A percentile compares a stretch with the other conserved stretches of the same genome.
phyloP scores from a whole-genome alignment of 2,888 invertebrate genomes.

The Drosophila paranaensis region DNA sequence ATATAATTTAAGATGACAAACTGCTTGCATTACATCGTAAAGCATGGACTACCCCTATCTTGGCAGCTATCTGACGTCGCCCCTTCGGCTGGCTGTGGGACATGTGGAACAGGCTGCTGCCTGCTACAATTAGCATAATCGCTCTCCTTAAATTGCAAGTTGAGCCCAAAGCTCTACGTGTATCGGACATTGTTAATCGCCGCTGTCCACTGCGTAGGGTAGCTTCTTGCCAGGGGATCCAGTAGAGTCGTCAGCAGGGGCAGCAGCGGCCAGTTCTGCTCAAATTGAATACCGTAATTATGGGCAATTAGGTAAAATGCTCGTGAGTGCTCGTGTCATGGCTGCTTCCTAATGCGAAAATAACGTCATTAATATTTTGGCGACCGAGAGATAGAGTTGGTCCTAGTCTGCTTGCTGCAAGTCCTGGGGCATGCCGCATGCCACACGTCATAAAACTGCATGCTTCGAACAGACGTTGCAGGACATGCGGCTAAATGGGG shows the following conservation, averaged over 20 bases:
- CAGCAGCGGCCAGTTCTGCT: conserved; percentile 5
- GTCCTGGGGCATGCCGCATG: conserved; percentile 21
- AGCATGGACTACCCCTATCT: conserved; percentile 15
- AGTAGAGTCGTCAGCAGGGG: neutral
- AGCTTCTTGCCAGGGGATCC: conserved; percentile 18
- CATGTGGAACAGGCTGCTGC: conserved; percentile 28
- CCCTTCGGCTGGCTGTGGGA: neutral
- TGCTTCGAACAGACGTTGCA: conserved; percentile 18
- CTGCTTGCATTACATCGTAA: conserved; percentile 49
- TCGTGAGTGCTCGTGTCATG: conserved; percentile 77
- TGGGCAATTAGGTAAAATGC: conserved; percentile 74
- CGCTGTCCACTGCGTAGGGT: conserved; percentile 29
- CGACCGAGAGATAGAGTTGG: conserved; percentile 10
- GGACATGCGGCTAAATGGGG: conserved; percentile 31
- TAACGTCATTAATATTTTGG: conserved; percentile 73
- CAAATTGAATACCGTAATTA: conserved; percentile 72
- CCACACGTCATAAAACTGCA: conserved; percentile 52
- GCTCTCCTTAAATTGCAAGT: conserved; percentile 76
- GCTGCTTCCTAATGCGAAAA: conserved; percentile 80
- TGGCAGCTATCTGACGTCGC: conserved; percentile 5
- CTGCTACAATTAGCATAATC: conserved; percentile 81
- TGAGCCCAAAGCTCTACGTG: conserved; percentile 55
- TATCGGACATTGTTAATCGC: conserved; percentile 68
- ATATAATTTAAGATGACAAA: conserved; percentile 39
- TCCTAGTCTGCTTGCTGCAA: conserved; percentile 24